These are phyloP conservation scores for Catharus minimus DNA, from an alignment of 2,113 vertebrate species.

Conservation along the genomic window DNA sequence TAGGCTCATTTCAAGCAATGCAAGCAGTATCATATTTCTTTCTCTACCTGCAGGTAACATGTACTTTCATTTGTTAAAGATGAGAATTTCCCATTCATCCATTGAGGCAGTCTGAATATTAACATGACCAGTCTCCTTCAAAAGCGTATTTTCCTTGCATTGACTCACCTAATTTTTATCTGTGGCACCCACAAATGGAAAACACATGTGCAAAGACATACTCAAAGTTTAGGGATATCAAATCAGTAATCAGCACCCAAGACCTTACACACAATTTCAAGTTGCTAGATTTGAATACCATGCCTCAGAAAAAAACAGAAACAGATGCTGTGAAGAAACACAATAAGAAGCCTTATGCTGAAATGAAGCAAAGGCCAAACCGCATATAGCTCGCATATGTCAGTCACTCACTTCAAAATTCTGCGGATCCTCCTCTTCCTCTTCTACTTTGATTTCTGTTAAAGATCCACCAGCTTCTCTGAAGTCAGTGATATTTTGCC, in stretches of 20 bases:
- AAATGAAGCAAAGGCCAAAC: background rate
- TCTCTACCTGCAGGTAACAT: background rate
- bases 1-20: background rate
- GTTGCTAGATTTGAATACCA: background rate
- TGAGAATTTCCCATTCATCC: rapidly evolving
- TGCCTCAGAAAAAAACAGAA: background rate
- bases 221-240: background rate
- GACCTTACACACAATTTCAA: background rate
- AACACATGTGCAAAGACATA: background rate
- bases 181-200: background rate
- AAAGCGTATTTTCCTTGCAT: background rate
- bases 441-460: slow-evolving; percentile 89
- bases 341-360: background rate
- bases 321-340: background rate
- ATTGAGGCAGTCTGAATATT: background rate
- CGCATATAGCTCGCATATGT: background rate
- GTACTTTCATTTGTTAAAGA: background rate
- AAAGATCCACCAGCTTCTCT: slow-evolving; percentile 81
- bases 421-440: slow-evolving; percentile 81
- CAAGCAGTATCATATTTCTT: background rate
- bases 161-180: background rate
- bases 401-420: slow-evolving; percentile 80
- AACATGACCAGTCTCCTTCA: background rate
- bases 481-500: slow-evolving; percentile 87
- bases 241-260: background rate